Base-by-base conservation (phyloP, 2,888 invertebrate genomes). In the Lingula anatina region DNA sequence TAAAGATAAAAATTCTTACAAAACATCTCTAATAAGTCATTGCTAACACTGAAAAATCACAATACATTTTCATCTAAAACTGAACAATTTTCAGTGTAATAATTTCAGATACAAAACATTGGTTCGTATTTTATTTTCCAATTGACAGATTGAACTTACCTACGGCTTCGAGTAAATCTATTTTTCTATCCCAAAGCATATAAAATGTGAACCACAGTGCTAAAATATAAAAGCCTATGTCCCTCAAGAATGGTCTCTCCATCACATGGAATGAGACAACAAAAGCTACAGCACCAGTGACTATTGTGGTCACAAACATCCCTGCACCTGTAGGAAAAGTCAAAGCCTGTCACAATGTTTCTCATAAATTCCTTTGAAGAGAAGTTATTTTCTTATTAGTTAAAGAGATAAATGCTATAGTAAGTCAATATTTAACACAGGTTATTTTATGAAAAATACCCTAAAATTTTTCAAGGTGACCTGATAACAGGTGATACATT, bases 231-330 rank as follows among this genome's bases (percentile, higher is more conserved):
- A 83, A 83, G 25, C 79, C 66, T 26, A 81, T 65, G 58, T 82
- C 82, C 25, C 82, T 64, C 3, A 83, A 62, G 50, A 82, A 79
- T 5, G 81, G 80, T 23, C 80, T 60, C 59, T 80, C 71, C 77
- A 79, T 78, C 12, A 73, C 62, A 44, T 71, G 62, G 66, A 85
- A 85, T 0, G 85, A 84, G 12, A 69, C 69, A n/a, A 79, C 68
- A 5, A 83, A 60, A 15, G 83, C 78, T 1, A 85, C 78, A 2
- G 80, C 70, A 0, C 84, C 85, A 21, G 80, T 81, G 9, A 85
- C 82, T 18, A 84, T 74, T 1, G 82, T 77, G 0, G 83, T 83
- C 3, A 83, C 81, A 68, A 86, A 85, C 25, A 83, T 77, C 5
- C 83, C 84, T 21, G 83, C 83, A 39, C 85, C 84, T 81, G 57